These are phyloP conservation scores for Podiceps cristatus DNA, from an alignment of 2,113 vertebrate genomes.

Conservation along the genomic window DNA sequence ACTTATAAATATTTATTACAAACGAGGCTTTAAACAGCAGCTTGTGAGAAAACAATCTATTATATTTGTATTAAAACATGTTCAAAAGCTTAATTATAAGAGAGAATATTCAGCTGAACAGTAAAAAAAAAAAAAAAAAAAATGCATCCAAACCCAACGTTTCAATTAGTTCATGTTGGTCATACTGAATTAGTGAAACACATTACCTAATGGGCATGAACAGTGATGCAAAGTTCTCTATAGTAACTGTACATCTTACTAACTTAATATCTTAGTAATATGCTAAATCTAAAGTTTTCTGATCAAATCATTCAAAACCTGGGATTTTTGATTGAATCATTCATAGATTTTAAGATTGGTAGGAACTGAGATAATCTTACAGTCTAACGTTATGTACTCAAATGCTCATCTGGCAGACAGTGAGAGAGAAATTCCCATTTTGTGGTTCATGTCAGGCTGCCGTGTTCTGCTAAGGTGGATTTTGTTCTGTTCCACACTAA, in stretches of 20 bases:
- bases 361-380: background rate
- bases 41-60: constrained; percentile 57
- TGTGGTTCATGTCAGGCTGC: background rate
- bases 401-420: background rate
- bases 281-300: background rate
- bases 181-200: background rate
- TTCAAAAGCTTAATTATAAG: constrained; percentile 68
- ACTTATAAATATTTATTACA: constrained; percentile 72
- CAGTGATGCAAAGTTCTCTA: background rate
- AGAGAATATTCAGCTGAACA: constrained; percentile 39
- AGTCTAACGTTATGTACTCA: background rate
- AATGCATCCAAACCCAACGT: background rate
- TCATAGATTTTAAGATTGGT: background rate
- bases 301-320: background rate
- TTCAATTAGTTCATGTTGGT: background rate
- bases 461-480: background rate
- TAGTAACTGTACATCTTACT: background rate
- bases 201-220: background rate
- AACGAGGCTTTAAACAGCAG: constrained; percentile 57
- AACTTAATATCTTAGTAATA: background rate
- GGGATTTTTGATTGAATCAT: background rate
- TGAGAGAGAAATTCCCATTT: background rate
- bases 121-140: constrained; percentile 6
- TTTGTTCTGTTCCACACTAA: background rate
- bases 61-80: constrained; percentile 63